Conservation (phyloP, 2,113 vertebrate genomes). For the Damaliscus lunatus region DNA sequence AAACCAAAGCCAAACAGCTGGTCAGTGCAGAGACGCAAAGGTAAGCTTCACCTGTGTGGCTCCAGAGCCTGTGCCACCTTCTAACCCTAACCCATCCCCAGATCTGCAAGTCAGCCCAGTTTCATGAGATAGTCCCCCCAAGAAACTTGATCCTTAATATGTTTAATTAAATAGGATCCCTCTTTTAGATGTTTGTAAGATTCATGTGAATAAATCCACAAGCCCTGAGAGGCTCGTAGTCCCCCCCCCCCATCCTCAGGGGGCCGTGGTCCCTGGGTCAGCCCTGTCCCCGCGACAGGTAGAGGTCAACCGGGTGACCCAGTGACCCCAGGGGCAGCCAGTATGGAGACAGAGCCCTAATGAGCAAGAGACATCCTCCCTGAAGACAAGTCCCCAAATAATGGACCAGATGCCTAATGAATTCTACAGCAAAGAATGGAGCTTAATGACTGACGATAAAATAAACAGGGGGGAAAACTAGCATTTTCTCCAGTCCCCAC, state of each 20-base stretch:
- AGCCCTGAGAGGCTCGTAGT: neutral
- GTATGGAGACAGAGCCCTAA: neutral
- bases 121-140: neutral
- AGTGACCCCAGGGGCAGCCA: neutral
- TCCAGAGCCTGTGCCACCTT: fast-evolving
- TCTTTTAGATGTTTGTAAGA: fast-evolving
- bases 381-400: neutral
- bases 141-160: neutral
- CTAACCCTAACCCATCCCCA: neutral
- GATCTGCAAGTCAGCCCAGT: fast-evolving
- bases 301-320: fast-evolving
- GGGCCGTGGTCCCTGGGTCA: fast-evolving
- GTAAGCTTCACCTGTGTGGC: fast-evolving
- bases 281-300: fast-evolving
- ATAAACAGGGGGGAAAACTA: neutral
- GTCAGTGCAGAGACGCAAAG: fast-evolving
- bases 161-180: neutral
- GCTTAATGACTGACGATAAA: neutral
- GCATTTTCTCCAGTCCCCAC: neutral
- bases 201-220: neutral
- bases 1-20: neutral
- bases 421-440: neutral
- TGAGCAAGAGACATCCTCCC: neutral
- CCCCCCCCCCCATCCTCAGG: neutral
- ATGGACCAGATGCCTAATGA: neutral